Evolutionary conservation across 2,888 invertebrate genomes (phyloP).

Genomic region (Noctua janthe): DNA sequence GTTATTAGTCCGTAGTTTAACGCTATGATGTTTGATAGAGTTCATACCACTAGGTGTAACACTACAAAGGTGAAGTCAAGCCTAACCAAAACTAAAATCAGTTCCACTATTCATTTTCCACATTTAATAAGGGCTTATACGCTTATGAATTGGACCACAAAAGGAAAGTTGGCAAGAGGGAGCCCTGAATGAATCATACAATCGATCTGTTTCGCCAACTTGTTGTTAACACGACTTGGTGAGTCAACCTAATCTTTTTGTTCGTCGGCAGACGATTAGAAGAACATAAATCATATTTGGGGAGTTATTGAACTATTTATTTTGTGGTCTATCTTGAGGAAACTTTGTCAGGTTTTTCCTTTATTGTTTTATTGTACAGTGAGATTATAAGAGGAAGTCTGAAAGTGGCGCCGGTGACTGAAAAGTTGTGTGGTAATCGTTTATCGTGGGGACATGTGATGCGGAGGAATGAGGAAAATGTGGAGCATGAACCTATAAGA

Average conservation of each 20-base stretch:
- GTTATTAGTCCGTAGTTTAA: neutral
- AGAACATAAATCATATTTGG: slow-evolving; percentile 12
- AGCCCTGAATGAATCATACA: slow-evolving; percentile 74
- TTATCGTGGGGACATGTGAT: too few relatives aligned
- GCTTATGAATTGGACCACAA: slow-evolving; percentile 44
- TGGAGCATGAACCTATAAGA: too few relatives aligned
- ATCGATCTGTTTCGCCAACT: slow-evolving; percentile 74
- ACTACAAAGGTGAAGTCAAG: neutral
- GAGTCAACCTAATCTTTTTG: slow-evolving; percentile 61
- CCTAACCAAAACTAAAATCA: neutral
- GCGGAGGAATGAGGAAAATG: too few relatives aligned
- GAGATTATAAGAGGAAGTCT: neutral
- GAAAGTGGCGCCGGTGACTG: too few relatives aligned
- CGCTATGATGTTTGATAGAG: neutral
- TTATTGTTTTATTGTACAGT: neutral
- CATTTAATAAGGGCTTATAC: neutral
- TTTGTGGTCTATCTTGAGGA: neutral
- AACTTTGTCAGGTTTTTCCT: neutral
- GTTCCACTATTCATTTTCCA: neutral
- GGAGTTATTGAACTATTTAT: neutral
- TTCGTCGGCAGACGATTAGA: slow-evolving; percentile 31
- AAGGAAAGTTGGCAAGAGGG: slow-evolving; percentile 56
- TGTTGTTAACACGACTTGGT: slow-evolving; percentile 70
- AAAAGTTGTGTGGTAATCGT: too few relatives aligned
- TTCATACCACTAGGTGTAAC: neutral